Percentiles rank a stretch among this genome's conserved stretches.
These are phyloP conservation scores for Tachysurus fulvidraco DNA, from an alignment of 2,113 vertebrate genomes.

Conservation along the genomic window DNA sequence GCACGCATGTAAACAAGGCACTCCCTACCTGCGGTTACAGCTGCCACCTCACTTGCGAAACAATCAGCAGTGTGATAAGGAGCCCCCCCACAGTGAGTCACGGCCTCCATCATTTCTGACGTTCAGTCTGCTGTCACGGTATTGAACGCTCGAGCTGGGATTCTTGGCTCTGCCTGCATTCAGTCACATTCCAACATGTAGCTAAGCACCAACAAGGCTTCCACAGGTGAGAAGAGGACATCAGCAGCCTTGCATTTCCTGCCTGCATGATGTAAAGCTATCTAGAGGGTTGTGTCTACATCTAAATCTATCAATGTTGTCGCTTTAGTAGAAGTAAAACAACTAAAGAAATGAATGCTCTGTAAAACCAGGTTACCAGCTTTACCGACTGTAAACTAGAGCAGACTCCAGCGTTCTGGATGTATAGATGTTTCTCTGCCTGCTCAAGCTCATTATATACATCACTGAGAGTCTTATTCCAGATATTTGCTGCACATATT, in stretches of 20 bases:
- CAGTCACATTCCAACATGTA: background rate
- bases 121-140: conserved; percentile 34
- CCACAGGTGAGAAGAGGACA: background rate
- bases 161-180: background rate
- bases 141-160: background rate
- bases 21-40: conserved; percentile 57
- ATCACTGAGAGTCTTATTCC: background rate
- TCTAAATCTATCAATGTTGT: background rate
- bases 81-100: conserved; percentile 34
- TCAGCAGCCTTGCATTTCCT: background rate
- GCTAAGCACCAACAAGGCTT: background rate
- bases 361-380: background rate
- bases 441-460: background rate
- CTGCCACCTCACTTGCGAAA: background rate
- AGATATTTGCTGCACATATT: background rate
- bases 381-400: too few species aligned
- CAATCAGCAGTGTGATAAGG: conserved; percentile 15
- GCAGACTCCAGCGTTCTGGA: background rate
- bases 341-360: background rate
- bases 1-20: conserved; percentile 46
- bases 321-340: background rate
- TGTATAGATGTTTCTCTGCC: background rate
- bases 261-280: background rate
- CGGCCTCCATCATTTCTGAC: conserved; percentile 55
- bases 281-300: background rate